Evolutionary conservation across 2,888 invertebrate genomes (phyloP).

Genomic region (Mesochorus sp.): DNA sequence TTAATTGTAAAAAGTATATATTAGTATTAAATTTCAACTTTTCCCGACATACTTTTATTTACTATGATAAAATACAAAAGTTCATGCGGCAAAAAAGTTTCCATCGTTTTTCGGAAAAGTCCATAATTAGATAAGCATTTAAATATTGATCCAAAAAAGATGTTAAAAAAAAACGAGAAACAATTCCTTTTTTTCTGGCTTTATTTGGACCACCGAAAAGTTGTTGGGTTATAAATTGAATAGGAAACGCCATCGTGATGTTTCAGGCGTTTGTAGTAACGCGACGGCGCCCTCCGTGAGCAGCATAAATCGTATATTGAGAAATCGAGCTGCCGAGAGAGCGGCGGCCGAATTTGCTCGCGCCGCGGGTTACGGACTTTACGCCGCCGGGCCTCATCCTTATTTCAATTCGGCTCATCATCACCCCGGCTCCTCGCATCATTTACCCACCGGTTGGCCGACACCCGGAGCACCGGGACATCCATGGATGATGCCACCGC

Average conservation of each 20-base stretch:
- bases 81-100: background rate
- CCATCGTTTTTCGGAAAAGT: background rate
- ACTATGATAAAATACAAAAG: too few species aligned
- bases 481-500: slow-evolving; percentile 77
- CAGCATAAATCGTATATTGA: slow-evolving; percentile 97
- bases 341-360: slow-evolving; percentile 98
- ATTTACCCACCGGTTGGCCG: slow-evolving; percentile 85
- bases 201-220: background rate
- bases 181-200: too few species aligned
- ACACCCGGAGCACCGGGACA: slow-evolving; percentile 76
- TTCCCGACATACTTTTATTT: too few species aligned
- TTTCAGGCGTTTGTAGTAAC: slow-evolving; percentile 95
- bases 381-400: slow-evolving; percentile 86
- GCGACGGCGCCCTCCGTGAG: slow-evolving; percentile 98
- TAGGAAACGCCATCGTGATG: background rate
- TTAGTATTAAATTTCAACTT: too few species aligned
- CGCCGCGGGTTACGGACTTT: slow-evolving; percentile 94
- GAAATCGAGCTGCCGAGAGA: slow-evolving; percentile 97
- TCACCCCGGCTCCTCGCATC: slow-evolving; percentile 84
- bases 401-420: slow-evolving; percentile 85
- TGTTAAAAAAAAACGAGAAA: background rate
- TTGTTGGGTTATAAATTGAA: background rate
- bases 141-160: background rate
- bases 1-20: too few species aligned
- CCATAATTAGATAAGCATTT: too few species aligned